phyloP scores from a whole-genome alignment of 2,888 invertebrate genomes.

The Ectropis crepuscularia region DNA sequence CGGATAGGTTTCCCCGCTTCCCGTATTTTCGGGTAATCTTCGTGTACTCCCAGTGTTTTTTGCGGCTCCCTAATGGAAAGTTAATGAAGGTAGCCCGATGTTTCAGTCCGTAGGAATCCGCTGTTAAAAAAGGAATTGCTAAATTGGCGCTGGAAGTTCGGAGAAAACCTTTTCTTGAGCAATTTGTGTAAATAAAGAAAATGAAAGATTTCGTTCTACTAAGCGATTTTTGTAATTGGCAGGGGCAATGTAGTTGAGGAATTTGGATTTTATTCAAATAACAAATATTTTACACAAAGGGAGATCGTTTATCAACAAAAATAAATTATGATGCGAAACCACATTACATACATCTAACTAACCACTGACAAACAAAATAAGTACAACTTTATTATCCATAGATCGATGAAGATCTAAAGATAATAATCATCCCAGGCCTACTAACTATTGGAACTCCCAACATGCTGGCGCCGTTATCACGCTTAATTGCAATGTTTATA shows the following conservation, averaged over 20 bases:
- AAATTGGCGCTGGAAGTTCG: slow-evolving; percentile 18
- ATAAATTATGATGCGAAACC: no score
- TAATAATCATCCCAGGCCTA: no score
- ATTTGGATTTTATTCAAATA: neutral
- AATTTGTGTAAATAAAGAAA: slow-evolving; percentile 6
- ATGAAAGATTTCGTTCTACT: neutral
- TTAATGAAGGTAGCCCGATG: slow-evolving; percentile 27
- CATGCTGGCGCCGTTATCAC: no score
- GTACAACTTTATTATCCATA: no score
- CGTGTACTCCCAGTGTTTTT: slow-evolving; percentile 29
- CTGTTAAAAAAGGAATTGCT: slow-evolving; percentile 30
- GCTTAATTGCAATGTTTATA: no score
- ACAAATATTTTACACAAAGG: neutral
- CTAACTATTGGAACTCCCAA: no score
- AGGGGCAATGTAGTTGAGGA: neutral
- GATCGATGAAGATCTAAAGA: no score
- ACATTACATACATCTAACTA: no score
- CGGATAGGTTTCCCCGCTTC: slow-evolving; percentile 26
- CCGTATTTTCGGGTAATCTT: slow-evolving; percentile 29
- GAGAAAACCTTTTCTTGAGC: slow-evolving; percentile 6
- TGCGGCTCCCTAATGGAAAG: slow-evolving; percentile 28
- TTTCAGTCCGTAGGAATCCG: slow-evolving; percentile 5
- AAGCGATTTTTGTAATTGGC: neutral
- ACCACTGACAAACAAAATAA: no score
- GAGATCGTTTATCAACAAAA: no score